Evolutionary conservation across 2,113 vertebrate genomes (phyloP), one percentile per base, ranked within the genome.

Genomic region (Alethe diademata): DNA sequence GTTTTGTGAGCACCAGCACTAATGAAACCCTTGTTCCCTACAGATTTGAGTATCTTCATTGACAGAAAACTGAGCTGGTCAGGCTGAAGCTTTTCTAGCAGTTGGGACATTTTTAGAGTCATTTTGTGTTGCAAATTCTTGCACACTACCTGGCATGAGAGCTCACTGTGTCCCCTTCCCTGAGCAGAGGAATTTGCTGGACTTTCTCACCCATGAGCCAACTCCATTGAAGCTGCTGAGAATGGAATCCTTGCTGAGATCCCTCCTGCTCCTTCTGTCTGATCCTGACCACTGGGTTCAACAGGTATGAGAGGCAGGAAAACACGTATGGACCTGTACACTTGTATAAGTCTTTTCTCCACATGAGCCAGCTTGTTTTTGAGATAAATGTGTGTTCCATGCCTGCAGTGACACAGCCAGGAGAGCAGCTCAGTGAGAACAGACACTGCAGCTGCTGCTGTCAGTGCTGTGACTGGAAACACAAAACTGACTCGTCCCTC

Each of bases 341-440:
- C 8, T 40, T 54, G 13, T 7, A 0, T 2, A 62, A 69, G 51
- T 10, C 25, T 50, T 64, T 88, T 48, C 17, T 61, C 26, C 76
- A 48, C 24, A 5, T 38, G 51, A 71, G 4, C 13, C 7, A 38
- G 4, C 7, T 45, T 60, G 29, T 16, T 67, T 84, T 64, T 47
- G 1, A 61, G 38, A 28, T 12, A 17, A 1, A 10, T 2, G 6
- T n/a, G 17, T 19, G 50, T 22, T 19, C 20, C 2, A 1, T 3
- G 19, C 19, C 28, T 6, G 15, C 35, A 71, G 53, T 28, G 47
- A n/a, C 38, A 36, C 1, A 53, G 60, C 56, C 51, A 33, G 33
- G 33, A 43, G 16, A 11, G 3, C 2, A 14, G 13, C 54, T 74
- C 6, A 4, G 22, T 3, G 22, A 36, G 36, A 3, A 1, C 8